These are phyloP conservation scores for Prosopocoilus inquinatus DNA, from an alignment of 2,888 invertebrate genomes.

Conservation along the genomic window DNA sequence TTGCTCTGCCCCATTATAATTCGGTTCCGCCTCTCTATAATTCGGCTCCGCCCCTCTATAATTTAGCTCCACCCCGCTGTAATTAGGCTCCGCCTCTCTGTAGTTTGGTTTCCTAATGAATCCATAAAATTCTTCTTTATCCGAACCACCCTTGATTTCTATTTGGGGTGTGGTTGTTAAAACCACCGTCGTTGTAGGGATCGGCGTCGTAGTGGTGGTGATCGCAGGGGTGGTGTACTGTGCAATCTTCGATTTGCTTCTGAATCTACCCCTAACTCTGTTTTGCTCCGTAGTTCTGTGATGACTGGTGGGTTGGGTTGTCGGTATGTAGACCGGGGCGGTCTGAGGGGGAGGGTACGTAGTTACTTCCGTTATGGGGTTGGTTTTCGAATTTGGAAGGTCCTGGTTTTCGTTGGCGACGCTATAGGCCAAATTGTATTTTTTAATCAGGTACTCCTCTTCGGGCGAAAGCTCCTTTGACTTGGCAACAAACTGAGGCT, in stretches of 20 bases:
- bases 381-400: slow-evolving; percentile 25
- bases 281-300: too few species aligned
- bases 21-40: slow-evolving; percentile 35
- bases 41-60: slow-evolving; percentile 39
- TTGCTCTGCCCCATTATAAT: neutral
- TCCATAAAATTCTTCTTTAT: slow-evolving; percentile 51
- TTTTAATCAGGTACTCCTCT: slow-evolving; percentile 19
- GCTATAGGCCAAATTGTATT: slow-evolving; percentile 21
- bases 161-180: slow-evolving; percentile 28
- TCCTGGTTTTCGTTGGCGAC: slow-evolving; percentile 28
- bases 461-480: slow-evolving; percentile 17
- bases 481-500: slow-evolving; percentile 15
- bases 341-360: too few species aligned
- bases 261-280: too few species aligned
- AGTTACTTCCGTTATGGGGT: too few species aligned
- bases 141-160: slow-evolving; percentile 19
- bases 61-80: slow-evolving; percentile 11
- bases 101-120: slow-evolving; percentile 54
- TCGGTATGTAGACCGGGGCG: too few species aligned
- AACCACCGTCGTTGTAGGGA: too few species aligned
- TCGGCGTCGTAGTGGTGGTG: too few species aligned
- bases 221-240: too few species aligned
- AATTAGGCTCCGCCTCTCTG: slow-evolving; percentile 25
- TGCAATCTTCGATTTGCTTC: too few species aligned
- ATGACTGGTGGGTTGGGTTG: too few species aligned